These are phyloP conservation scores for Pteropus rufus DNA, from an alignment of 2,797 vertebrate genomes.

Conservation along the genomic window DNA sequence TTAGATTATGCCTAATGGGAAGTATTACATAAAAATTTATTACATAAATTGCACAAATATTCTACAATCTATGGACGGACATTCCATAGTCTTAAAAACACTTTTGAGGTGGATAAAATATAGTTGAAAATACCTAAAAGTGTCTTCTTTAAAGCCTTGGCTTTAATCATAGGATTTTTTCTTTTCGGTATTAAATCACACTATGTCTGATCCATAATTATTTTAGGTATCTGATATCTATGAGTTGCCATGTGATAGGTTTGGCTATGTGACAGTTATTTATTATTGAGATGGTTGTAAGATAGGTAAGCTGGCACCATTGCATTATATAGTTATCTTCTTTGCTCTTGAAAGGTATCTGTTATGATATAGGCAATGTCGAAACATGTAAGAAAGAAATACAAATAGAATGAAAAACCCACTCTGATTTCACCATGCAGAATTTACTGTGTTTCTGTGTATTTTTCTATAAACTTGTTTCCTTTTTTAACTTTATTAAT, in stretches of 20 bases:
- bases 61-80: background rate
- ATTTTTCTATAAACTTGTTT: constrained; percentile 11
- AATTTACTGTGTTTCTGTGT: background rate
- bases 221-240: constrained; percentile 37
- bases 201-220: constrained; percentile 16
- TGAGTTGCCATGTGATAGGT: background rate
- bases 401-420: background rate
- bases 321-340: constrained; percentile 28
- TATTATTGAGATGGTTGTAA: constrained; percentile 39
- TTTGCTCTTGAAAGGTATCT: constrained; percentile 44
- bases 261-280: constrained; percentile 42
- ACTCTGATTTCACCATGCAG: background rate
- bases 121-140: constrained; percentile 25
- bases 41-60: constrained; percentile 54
- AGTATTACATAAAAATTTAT: constrained; percentile 44
- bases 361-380: constrained; percentile 24
- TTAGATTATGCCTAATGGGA: constrained; percentile 15
- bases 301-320: background rate
- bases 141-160: constrained; percentile 26
- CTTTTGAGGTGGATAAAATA: constrained; percentile 2
- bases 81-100: constrained; percentile 26
- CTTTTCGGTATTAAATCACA: background rate
- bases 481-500: constrained; percentile 39
- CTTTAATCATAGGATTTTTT: background rate
- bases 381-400: constrained; percentile 16